These are phyloP conservation scores for Bovichtus diacanthus DNA, from an alignment of 2,797 vertebrate genomes.

Conservation along the genomic window DNA sequence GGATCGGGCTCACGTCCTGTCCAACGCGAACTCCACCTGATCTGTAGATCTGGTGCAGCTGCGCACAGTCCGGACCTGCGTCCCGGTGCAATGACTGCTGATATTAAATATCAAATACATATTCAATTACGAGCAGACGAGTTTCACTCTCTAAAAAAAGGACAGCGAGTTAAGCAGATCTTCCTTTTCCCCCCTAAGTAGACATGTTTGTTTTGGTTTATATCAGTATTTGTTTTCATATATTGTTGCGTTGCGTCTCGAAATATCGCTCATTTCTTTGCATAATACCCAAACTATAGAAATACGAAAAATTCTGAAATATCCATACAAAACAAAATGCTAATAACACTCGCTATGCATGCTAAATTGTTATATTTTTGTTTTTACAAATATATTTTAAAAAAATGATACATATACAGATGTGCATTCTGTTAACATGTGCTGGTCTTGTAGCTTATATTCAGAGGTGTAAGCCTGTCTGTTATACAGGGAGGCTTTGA, in stretches of 20 bases:
- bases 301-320: neutral
- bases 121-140: too few species aligned
- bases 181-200: too few species aligned
- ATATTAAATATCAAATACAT: too few species aligned
- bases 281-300: neutral
- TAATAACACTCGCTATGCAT: neutral
- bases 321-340: neutral
- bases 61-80: neutral
- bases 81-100: neutral
- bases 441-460: neutral
- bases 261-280: neutral
- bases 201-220: neutral
- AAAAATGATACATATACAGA: neutral
- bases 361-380: neutral
- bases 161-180: neutral
- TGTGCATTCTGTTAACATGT: neutral
- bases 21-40: fast-evolving
- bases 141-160: too few species aligned
- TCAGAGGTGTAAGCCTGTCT: neutral
- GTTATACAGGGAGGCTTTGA: neutral
- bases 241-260: neutral
- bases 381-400: neutral
- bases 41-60: conserved; percentile 15
- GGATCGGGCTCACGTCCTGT: neutral
- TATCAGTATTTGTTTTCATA: neutral